Evolutionary conservation across 2,797 vertebrate species (phyloP).

Genomic region (Pseudomugil gertrudae): DNA sequence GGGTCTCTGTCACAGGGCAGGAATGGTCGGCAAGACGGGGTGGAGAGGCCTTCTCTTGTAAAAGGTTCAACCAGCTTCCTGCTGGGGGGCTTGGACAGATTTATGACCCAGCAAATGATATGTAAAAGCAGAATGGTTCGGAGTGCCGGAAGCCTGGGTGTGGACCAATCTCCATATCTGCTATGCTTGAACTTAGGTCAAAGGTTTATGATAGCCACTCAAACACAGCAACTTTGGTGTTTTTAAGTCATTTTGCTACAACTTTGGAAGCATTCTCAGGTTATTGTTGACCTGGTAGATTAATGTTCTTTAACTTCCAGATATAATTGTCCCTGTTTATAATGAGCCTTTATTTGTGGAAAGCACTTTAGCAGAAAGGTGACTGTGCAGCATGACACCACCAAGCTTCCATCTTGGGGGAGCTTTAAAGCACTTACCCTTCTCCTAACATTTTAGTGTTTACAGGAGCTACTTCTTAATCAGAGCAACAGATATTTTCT

Average conservation of each 20-base stretch:
- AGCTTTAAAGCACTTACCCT: not conserved
- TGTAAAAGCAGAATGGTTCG: constrained; percentile 52
- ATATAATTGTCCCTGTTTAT: not conserved
- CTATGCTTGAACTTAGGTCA: constrained; percentile 25
- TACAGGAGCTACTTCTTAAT: no score
- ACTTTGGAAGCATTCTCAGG: not conserved
- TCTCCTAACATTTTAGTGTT: no score
- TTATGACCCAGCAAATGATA: constrained; percentile 69
- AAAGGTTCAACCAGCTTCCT: constrained; percentile 63
- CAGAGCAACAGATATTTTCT: no score
- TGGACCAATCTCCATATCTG: constrained; percentile 30
- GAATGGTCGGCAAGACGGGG: constrained; percentile 48
- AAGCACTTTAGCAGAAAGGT: not conserved
- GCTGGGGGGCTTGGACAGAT: constrained; percentile 64
- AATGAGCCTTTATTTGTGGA: not conserved
- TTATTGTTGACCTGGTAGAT: not conserved
- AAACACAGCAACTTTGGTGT: not conserved
- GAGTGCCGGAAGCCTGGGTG: constrained; percentile 47
- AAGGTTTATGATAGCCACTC: constrained; percentile 13
- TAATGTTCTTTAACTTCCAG: not conserved
- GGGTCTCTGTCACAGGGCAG: constrained; percentile 68
- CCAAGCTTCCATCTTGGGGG: not conserved
- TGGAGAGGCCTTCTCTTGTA: constrained; percentile 43
- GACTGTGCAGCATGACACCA: not conserved
- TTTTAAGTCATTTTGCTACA: not conserved